phyloP scores from a whole-genome alignment of 2,113 vertebrate genomes.

The Crotalus horridus region DNA sequence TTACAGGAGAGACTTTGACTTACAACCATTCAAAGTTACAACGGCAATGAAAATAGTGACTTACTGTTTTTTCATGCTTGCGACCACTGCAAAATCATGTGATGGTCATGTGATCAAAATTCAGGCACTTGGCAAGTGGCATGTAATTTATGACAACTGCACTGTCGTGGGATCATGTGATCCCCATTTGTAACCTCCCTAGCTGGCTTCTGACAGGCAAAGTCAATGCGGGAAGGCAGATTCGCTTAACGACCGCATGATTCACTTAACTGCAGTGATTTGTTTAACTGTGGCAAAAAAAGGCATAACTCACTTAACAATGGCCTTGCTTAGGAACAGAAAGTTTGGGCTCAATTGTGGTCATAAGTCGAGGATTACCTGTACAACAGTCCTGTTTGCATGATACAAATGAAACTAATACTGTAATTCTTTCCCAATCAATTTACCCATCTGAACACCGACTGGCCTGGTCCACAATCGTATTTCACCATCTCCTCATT shows the following conservation, averaged over 20 bases:
- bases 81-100: too few relatives aligned
- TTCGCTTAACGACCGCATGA: background rate
- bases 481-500: background rate
- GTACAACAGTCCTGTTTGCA: background rate
- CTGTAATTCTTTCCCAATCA: background rate
- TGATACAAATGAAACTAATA: background rate
- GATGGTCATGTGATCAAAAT: too few relatives aligned
- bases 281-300: background rate
- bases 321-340: background rate
- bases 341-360: background rate
- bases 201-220: background rate
- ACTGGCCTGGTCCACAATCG: background rate
- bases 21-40: background rate
- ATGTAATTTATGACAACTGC: background rate
- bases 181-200: background rate
- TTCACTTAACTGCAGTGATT: background rate
- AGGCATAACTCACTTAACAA: background rate
- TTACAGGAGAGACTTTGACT: background rate
- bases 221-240: background rate
- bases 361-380: background rate
- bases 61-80: background rate
- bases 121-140: too few relatives aligned
- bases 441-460: background rate
- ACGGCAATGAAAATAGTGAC: background rate
- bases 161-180: background rate